Evolutionary conservation across 1,140 invertebrate genomes (phyloP).

Genomic region (Neodiprion lecontei): DNA sequence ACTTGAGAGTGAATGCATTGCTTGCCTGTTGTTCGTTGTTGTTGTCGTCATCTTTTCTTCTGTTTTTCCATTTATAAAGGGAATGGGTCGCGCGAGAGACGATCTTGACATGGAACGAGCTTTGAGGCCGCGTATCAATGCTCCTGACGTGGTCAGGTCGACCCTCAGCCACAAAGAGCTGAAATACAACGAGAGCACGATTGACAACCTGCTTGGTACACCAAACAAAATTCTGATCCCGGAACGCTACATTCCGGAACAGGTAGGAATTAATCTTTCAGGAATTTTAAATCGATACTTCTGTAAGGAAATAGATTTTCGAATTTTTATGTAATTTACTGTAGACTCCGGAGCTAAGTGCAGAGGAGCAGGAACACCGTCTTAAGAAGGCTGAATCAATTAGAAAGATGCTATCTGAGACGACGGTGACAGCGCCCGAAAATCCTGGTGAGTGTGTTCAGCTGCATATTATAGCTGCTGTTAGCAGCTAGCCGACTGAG

Average conservation of each 20-base stretch:
- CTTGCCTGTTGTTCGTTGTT: no score
- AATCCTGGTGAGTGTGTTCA: slow-evolving; percentile 39
- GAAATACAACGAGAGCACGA: slow-evolving; percentile 78
- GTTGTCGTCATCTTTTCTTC: no score
- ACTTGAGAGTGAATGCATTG: no score
- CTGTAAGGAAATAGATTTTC: not conserved
- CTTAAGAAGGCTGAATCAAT: slow-evolving; percentile 89
- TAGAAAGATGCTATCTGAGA: slow-evolving; percentile 86
- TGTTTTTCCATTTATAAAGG: slow-evolving; percentile 49
- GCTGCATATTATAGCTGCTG: not conserved
- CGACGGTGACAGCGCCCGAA: slow-evolving; percentile 57
- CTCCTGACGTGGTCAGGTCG: slow-evolving; percentile 85
- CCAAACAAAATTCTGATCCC: slow-evolving; percentile 92
- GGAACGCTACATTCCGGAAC: slow-evolving; percentile 89
- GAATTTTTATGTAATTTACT: slow-evolving; percentile 15
- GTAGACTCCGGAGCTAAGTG: slow-evolving; percentile 77
- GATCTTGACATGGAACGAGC: slow-evolving; percentile 87
- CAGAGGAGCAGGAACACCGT: slow-evolving; percentile 82
- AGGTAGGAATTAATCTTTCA: slow-evolving; percentile 59
- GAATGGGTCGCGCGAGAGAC: slow-evolving; percentile 73
- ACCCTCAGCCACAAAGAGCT: slow-evolving; percentile 72
- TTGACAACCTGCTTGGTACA: slow-evolving; percentile 82
- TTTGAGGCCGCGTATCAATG: slow-evolving; percentile 71
- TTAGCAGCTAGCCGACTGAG: no score
- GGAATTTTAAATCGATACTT: slow-evolving; percentile 1